Base-by-base conservation (phyloP, 2,888 invertebrate species). In the Malthinus flaveolus region DNA sequence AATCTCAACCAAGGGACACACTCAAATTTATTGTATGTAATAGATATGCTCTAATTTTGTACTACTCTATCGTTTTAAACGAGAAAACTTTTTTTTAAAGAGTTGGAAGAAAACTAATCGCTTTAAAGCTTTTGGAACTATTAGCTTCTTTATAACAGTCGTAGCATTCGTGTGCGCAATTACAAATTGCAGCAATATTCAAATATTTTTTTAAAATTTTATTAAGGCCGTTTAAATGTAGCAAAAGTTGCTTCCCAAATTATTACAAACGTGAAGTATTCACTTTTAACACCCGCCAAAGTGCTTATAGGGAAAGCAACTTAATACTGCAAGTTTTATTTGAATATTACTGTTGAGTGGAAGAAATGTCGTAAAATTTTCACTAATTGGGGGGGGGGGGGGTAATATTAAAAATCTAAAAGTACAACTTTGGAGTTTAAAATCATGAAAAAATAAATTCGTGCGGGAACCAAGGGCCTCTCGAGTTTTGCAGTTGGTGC, bases 11-110 rank as follows among this genome's bases (percentile, higher is more conserved):
- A 15, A 42, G 15, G 15, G 12, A 42, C 23, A 15, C 39, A 42
- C 39, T 23, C 33, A 51, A 44, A 42, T 44, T 15, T 34, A 54
- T 46, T 39, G 33, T 39, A 54, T 39, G 33, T 39, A 54, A 48
- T 54, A 48, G 48, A 54, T 54, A 48, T 48, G 48, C 23, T 39
- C 32, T 48, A 54, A 48, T 46, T 54, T 54, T 54, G 48, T 54
- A 54, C 47, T 48, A 48, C 23, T 32, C 39, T 48, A 33, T 54
- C 33, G 32, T 48, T 44, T 54, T 47, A 48, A 48, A 33, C 47
- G 31, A 48, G 42, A 47, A 33, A 13, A 54, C 47, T 46, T 42
- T 35, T 46, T 12, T 46, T 46, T 46, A 31, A 11, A 46, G 31
- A 46, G 10, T 1, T 31, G 32, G 35, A 12, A 31, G 39, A 42